Percentiles rank a stretch among this genome's conserved stretches.
Evolutionary conservation across 35 echinoderm and acorn worm genomes (phyloP).

Genomic region (Chiridota heheva): DNA sequence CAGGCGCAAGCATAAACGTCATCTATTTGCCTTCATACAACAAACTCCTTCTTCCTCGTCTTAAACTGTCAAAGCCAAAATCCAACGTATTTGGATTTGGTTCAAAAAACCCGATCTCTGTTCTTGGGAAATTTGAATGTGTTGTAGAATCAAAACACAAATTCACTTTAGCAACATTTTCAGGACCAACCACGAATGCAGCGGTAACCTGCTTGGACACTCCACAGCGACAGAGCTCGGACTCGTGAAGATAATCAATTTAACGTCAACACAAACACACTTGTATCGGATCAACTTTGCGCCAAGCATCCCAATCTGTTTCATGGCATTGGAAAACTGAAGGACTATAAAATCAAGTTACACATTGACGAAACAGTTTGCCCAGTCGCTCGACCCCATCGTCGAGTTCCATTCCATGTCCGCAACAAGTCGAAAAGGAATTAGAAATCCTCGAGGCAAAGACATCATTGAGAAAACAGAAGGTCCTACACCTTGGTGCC

Average conservation of each 20-base stretch:
- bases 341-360: conserved; percentile 37
- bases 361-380: conserved; percentile 43
- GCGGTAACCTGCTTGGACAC: background rate
- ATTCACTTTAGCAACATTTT: background rate
- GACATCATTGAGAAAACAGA: conserved; percentile 53
- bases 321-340: conserved; percentile 47
- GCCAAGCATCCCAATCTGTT: background rate
- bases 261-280: background rate
- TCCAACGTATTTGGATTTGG: no score
- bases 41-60: no score
- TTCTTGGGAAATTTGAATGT: no score
- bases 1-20: no score
- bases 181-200: background rate
- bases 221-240: conserved; percentile 36
- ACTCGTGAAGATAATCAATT: conserved; percentile 29
- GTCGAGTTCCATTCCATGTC: conserved; percentile 61
- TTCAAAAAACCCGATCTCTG: no score
- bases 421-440: conserved; percentile 60
- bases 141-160: conserved; percentile 14
- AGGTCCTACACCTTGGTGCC: conserved; percentile 72
- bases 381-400: conserved; percentile 42
- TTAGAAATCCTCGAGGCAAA: conserved; percentile 20
- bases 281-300: no score
- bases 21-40: no score
- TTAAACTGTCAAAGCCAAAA: no score